These are phyloP conservation scores for Cheumatopsyche charites DNA, from an alignment of 1,140 invertebrate species.

Conservation along the genomic window DNA sequence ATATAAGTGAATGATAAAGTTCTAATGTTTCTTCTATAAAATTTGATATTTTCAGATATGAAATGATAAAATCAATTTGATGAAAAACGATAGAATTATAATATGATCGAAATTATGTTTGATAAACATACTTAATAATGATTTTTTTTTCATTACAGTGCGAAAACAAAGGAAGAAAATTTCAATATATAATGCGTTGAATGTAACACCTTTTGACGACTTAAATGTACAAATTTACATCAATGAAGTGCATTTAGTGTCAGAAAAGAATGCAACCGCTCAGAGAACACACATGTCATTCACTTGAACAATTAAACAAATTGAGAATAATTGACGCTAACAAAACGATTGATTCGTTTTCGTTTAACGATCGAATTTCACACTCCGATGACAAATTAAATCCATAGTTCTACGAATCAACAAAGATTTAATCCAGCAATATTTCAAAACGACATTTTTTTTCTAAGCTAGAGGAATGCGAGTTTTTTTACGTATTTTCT, in stretches of 20 bases:
- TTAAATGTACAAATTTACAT: slow-evolving; percentile 13
- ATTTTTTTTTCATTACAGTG: too few relatives aligned
- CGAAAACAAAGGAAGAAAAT: too few relatives aligned
- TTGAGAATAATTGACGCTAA: neutral
- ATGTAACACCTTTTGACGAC: neutral
- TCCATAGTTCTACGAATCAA: slow-evolving; percentile 8
- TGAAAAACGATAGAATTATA: too few relatives aligned
- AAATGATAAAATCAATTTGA: too few relatives aligned
- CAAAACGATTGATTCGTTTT: slow-evolving; percentile 2
- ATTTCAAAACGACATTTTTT: neutral
- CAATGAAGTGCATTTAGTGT: slow-evolving; percentile 6
- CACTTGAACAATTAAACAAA: neutral
- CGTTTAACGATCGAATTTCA: too few relatives aligned
- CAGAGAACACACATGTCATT: neutral
- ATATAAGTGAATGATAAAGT: too few relatives aligned
- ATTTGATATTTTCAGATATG: too few relatives aligned
- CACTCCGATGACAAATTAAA: neutral
- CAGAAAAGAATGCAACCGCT: neutral
- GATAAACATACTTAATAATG: too few relatives aligned
- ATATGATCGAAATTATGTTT: too few relatives aligned
- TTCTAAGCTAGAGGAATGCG: neutral
- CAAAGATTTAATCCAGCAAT: neutral
- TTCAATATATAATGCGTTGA: too few relatives aligned
- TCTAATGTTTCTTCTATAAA: too few relatives aligned
- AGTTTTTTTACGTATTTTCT: too few relatives aligned